Conservation (phyloP, 2,888 invertebrate genomes). For the Uloborus plumipes region DNA sequence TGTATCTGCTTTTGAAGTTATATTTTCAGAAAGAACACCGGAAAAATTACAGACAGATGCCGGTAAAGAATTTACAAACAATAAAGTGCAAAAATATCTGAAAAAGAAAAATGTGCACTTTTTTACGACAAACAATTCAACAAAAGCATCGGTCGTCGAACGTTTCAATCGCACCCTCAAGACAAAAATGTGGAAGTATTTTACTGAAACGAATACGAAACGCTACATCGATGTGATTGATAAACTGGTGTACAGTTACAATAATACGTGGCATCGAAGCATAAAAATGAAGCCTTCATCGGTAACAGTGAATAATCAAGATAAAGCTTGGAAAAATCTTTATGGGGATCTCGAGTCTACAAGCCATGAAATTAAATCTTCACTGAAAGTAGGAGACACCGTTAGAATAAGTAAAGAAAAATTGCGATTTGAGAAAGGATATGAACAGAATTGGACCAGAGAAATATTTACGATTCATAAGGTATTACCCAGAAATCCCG, state of each 20-base stretch:
- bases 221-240: conserved; percentile 10
- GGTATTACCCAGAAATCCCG: background rate
- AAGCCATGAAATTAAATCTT: no score
- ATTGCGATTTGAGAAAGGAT: conserved; percentile 52
- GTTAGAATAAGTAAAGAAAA: conserved; percentile 45
- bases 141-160: conserved; percentile 69
- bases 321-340: background rate
- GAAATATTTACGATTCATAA: conserved; percentile 40
- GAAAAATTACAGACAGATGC: conserved; percentile 65
- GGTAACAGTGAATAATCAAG: conserved; percentile 4
- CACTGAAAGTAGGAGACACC: conserved; percentile 17
- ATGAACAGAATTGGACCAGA: conserved; percentile 41
- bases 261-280: conserved; percentile 9
- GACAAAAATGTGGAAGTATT: conserved; percentile 53
- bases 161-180: conserved; percentile 69
- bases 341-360: background rate
- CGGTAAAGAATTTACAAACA: conserved; percentile 66
- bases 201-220: conserved; percentile 10
- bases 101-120: conserved; percentile 64
- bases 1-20: conserved; percentile 53
- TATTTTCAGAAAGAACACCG: conserved; percentile 53
- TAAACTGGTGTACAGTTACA: conserved; percentile 32
- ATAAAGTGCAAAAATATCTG: conserved; percentile 38
- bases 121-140: conserved; percentile 67
- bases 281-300: conserved; percentile 1